Evolutionary conservation across 1,140 invertebrate species (phyloP).

Genomic region (Drosophila sulfurigaster): DNA sequence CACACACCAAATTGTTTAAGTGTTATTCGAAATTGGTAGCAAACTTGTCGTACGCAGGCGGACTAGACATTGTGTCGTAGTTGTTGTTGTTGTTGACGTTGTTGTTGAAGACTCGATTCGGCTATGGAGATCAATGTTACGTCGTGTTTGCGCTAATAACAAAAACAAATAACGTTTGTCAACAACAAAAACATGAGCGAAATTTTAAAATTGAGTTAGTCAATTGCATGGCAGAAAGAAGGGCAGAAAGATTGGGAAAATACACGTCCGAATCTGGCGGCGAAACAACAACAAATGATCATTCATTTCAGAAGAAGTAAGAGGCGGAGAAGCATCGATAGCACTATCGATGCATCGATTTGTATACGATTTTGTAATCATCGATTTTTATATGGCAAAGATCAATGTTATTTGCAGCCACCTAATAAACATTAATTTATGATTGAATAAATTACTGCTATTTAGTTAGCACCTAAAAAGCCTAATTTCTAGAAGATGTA

Average conservation of each 20-base stretch:
- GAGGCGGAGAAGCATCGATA: too few species aligned
- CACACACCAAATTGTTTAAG: slow-evolving; percentile 5
- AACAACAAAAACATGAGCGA: slow-evolving; percentile 29
- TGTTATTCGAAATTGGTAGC: slow-evolving; percentile 36
- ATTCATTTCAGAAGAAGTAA: too few species aligned
- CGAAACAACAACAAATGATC: slow-evolving; percentile 48
- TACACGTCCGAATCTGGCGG: slow-evolving; percentile 41
- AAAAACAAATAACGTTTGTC: slow-evolving; percentile 41
- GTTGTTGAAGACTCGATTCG: not conserved
- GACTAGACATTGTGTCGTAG: slow-evolving; percentile 29
- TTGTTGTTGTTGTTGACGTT: not conserved
- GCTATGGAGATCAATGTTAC: slow-evolving; percentile 6
- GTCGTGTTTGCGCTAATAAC: slow-evolving; percentile 16
- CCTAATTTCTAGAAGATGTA: too few species aligned
- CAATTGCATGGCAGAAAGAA: not conserved
- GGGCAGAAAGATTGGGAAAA: not conserved
- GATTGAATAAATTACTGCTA: too few species aligned
- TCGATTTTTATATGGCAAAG: too few species aligned
- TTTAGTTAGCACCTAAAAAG: too few species aligned
- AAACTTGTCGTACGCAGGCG: slow-evolving; percentile 16
- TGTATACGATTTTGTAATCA: too few species aligned
- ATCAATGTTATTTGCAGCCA: too few species aligned
- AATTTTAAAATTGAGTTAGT: slow-evolving; percentile 24
- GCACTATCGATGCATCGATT: too few species aligned
- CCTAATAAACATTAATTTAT: too few species aligned